These are phyloP conservation scores for Sorex maritimensis DNA, from an alignment of 2,797 vertebrate genomes.

Conservation along the genomic window DNA sequence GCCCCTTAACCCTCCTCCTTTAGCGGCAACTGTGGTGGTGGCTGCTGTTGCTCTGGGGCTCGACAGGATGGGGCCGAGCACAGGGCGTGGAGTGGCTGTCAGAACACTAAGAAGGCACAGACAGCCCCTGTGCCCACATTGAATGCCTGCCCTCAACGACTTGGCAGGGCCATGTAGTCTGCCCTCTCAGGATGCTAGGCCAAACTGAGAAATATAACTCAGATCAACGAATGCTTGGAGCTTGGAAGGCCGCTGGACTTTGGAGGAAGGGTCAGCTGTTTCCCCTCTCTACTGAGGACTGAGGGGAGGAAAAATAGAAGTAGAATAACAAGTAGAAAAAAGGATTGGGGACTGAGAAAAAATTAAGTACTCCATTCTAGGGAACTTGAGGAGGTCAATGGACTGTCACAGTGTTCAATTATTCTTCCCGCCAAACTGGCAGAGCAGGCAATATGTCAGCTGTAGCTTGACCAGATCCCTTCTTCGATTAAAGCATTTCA, in stretches of 20 bases:
- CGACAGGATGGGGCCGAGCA: slow-evolving; percentile 18
- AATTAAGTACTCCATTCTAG: background rate
- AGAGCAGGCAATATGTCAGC: slow-evolving; percentile 51
- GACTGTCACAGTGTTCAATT: background rate
- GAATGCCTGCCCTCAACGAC: background rate
- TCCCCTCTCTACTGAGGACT: slow-evolving; percentile 66
- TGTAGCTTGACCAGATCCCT: slow-evolving; percentile 73
- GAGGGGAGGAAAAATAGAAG: slow-evolving; percentile 70
- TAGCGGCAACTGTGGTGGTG: background rate
- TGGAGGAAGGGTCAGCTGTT: slow-evolving; percentile 70
- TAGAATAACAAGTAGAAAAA: background rate
- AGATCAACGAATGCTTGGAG: slow-evolving; percentile 37
- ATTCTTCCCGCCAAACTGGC: background rate
- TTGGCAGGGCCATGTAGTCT: background rate
- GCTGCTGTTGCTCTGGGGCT: slow-evolving; percentile 1
- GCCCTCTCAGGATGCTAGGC: background rate
- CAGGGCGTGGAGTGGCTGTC: background rate
- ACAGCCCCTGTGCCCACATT: background rate
- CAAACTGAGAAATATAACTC: background rate
- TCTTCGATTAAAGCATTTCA: slow-evolving; percentile 79
- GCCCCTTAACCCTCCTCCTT: slow-evolving; percentile 53
- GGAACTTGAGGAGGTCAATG: slow-evolving; percentile 31
- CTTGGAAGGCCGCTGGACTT: slow-evolving; percentile 52
- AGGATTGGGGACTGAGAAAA: slow-evolving; percentile 5
- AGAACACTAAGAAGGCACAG: slow-evolving; percentile 21